These are phyloP conservation scores for Drosophila sucinea DNA, from an alignment of 1,140 invertebrate genomes.

Conservation along the genomic window DNA sequence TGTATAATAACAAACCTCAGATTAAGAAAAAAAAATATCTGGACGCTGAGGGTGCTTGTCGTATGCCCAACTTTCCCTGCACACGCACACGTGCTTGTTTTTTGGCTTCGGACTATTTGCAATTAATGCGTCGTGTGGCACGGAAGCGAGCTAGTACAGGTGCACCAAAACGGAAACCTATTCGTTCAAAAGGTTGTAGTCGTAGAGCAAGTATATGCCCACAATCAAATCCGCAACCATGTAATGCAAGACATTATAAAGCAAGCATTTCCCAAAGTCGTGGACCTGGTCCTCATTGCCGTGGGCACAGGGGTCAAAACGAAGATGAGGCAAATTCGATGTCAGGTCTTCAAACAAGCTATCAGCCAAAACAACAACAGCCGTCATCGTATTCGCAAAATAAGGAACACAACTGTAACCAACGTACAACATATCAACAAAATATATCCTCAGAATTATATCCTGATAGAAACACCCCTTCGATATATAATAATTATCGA, in stretches of 20 bases:
- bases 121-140: conserved; percentile 50
- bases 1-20: background rate
- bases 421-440: background rate
- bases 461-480: background rate
- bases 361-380: background rate
- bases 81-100: background rate
- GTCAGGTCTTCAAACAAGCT: background rate
- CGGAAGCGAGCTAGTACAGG: conserved; percentile 7
- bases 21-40: background rate
- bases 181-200: background rate
- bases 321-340: background rate
- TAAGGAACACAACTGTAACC: background rate
- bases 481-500: no score
- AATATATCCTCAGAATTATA: background rate
- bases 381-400: background rate
- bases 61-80: background rate
- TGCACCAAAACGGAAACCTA: background rate
- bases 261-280: background rate
- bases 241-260: background rate
- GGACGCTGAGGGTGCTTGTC: background rate
- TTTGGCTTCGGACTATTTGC: conserved; percentile 37
- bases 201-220: background rate
- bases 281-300: background rate
- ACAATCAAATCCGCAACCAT: background rate
- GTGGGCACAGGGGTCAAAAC: background rate